These are phyloP conservation scores for Lucilia cuprina DNA, from an alignment of 1,140 invertebrate species.

Conservation along the genomic window DNA sequence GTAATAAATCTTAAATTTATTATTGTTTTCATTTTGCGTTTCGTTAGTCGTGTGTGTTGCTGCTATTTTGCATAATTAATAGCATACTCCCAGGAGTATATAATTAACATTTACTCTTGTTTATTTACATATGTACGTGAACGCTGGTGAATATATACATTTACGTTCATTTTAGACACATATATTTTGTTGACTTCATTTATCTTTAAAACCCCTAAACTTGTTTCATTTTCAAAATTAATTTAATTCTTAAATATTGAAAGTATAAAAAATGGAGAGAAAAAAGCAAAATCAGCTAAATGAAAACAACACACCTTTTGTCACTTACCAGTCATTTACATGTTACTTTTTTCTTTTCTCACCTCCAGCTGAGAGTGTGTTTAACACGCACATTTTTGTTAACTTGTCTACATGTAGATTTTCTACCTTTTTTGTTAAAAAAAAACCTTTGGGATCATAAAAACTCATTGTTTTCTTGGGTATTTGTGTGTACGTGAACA, in stretches of 20 bases:
- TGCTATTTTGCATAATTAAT: constrained; percentile 24
- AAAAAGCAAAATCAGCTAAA: not conserved
- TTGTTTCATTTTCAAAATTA: not conserved
- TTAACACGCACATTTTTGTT: constrained; percentile 22
- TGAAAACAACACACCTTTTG: constrained; percentile 20
- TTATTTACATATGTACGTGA: not conserved
- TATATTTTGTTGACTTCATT: not conserved
- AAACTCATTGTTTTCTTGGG: constrained; percentile 18
- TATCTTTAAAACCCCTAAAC: not conserved
- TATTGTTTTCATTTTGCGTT: not conserved
- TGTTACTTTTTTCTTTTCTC: not conserved
- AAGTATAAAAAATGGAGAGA: not conserved
- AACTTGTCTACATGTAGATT: too few relatives aligned
- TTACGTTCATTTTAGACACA: not conserved
- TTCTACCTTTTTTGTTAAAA: not conserved
- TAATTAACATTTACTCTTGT: constrained; percentile 23
- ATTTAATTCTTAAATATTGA: not conserved
- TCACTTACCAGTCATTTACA: not conserved
- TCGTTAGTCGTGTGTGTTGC: not conserved
- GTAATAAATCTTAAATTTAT: too few relatives aligned
- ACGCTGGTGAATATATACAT: not conserved
- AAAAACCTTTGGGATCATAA: constrained; percentile 25
- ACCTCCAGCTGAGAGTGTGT: not conserved
- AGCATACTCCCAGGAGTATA: not conserved
- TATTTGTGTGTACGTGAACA: constrained; percentile 3